phyloP scores from a whole-genome alignment of 1,140 invertebrate genomes.

The Brachionus plicatilis region DNA sequence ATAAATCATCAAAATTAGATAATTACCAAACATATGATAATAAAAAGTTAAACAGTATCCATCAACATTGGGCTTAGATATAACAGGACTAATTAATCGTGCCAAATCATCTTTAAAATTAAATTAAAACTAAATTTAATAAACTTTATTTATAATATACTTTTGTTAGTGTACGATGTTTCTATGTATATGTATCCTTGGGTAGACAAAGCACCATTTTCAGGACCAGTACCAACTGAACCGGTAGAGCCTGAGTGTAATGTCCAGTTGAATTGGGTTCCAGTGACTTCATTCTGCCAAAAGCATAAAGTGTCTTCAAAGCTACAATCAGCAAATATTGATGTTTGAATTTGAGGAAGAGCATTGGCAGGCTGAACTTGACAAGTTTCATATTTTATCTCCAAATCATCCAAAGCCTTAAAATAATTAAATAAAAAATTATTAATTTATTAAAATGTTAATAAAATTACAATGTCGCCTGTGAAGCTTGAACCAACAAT shows the following conservation, averaged over 20 bases:
- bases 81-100: constrained; percentile 9
- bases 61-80: background rate
- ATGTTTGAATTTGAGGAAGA: background rate
- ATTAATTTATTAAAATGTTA: background rate
- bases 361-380: constrained; percentile 6
- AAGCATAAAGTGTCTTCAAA: constrained; percentile 59
- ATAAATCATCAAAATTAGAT: background rate
- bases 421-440: background rate
- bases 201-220: constrained; percentile 30
- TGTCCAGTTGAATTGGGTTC: constrained; percentile 38
- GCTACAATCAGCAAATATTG: constrained; percentile 57
- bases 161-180: constrained; percentile 42
- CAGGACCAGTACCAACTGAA: background rate
- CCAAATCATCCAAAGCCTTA: constrained; percentile 34
- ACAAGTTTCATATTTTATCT: background rate
- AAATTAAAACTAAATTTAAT: background rate
- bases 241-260: background rate
- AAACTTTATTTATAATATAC: background rate
- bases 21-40: constrained; percentile 45
- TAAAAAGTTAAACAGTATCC: constrained; percentile 41
- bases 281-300: background rate
- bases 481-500: constrained; percentile 63
- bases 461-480: constrained; percentile 62
- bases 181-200: constrained; percentile 45
- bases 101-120: constrained; percentile 18